Percentiles rank a stretch among this genome's conserved stretches.
Conservation (phyloP, 2,113 vertebrate genomes). For the Mellivora capensis region DNA sequence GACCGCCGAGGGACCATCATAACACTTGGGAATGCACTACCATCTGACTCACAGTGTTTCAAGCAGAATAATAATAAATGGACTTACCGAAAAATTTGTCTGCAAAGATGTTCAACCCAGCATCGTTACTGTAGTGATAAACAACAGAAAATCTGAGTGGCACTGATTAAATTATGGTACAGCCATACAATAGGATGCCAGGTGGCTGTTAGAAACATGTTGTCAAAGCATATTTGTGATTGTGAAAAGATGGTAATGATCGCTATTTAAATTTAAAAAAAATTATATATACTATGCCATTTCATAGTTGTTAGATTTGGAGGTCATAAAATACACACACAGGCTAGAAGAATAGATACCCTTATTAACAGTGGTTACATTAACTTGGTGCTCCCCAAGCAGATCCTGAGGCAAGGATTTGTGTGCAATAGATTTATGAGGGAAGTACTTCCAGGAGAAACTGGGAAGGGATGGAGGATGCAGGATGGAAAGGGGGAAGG, state of each 20-base stretch:
- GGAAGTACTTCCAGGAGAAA: neutral
- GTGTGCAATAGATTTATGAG: neutral
- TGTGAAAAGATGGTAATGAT: slow-evolving; percentile 36
- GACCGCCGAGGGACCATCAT: neutral
- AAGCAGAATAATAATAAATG: neutral
- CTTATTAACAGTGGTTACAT: neutral
- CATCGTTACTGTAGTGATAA: slow-evolving; percentile 26
- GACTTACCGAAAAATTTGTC: neutral
- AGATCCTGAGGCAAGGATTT: neutral
- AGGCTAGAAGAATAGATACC: neutral
- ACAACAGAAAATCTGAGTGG: neutral
- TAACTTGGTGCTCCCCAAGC: neutral
- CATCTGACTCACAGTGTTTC: neutral
- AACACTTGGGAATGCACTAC: neutral
- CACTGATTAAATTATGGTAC: neutral
- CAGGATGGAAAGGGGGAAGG: neutral
- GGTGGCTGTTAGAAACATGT: slow-evolving; percentile 4
- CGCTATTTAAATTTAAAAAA: slow-evolving; percentile 9
- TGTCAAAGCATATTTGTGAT: neutral
- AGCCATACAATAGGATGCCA: neutral
- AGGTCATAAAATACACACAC: neutral
- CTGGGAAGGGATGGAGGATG: neutral
- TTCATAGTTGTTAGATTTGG: slow-evolving; percentile 12
- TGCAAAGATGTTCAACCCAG: neutral
- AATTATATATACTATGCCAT: neutral